These are phyloP conservation scores for Ennomos erosarius DNA, from an alignment of 2,888 invertebrate genomes.

Conservation along the genomic window DNA sequence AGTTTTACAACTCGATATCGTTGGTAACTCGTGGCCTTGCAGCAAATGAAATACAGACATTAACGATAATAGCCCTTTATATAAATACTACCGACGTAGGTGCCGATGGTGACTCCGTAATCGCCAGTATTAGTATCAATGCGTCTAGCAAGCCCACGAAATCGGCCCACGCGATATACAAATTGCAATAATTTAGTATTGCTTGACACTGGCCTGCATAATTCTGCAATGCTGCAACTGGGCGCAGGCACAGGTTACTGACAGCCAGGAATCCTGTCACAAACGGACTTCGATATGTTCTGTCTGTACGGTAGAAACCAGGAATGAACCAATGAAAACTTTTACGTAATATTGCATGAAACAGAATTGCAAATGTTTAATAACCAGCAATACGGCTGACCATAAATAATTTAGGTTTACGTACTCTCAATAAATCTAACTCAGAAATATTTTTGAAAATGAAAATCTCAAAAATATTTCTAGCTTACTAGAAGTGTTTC, in stretches of 20 bases:
- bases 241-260: constrained; percentile 30
- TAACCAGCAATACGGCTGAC: no score
- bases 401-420: no score
- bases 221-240: constrained; percentile 39
- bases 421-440: no score
- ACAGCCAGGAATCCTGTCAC: constrained; percentile 52
- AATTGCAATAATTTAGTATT: constrained; percentile 59
- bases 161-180: constrained; percentile 54
- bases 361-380: no score
- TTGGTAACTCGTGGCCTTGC: constrained; percentile 7
- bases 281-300: constrained; percentile 40
- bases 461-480: no score
- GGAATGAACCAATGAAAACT: no score
- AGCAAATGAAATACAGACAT: constrained; percentile 37
- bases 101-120: constrained; percentile 44
- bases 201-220: constrained; percentile 49
- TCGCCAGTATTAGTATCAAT: constrained; percentile 52
- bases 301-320: no score
- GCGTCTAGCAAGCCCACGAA: constrained; percentile 55
- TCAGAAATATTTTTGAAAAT: no score
- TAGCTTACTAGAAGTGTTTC: no score
- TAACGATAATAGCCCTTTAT: constrained; percentile 30
- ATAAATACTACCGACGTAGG: constrained; percentile 37
- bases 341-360: no score
- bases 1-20: constrained; percentile 4